These are phyloP conservation scores for Syngnathus rostellatus DNA, from an alignment of 2,797 vertebrate species.

Conservation along the genomic window DNA sequence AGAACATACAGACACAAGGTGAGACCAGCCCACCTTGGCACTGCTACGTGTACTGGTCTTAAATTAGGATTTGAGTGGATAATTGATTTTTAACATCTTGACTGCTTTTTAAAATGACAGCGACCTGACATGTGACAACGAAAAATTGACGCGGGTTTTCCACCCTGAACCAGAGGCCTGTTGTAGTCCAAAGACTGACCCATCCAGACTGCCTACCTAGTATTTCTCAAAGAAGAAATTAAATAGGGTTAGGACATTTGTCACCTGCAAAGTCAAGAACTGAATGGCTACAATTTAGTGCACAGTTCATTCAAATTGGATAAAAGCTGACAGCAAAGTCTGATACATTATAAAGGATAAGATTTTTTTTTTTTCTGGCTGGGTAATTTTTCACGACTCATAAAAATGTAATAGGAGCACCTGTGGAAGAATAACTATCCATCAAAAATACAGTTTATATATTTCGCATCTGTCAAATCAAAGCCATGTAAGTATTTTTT, in stretches of 20 bases:
- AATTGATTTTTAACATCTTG: not conserved
- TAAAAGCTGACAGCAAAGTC: not conserved
- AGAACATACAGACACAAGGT: conserved; percentile 4
- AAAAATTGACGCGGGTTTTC: no score
- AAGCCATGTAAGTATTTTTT: not conserved
- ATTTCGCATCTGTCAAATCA: not conserved
- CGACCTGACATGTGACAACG: no score
- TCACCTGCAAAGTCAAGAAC: not conserved
- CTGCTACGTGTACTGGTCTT: not conserved
- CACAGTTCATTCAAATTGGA: not conserved
- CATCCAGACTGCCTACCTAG: no score
- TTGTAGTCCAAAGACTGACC: no score
- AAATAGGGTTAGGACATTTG: not conserved
- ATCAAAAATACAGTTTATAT: not conserved
- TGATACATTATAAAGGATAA: not conserved
- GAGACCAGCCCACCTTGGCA: conserved; percentile 10
- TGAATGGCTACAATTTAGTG: not conserved
- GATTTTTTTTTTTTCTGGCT: not conserved
- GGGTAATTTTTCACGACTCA: not conserved
- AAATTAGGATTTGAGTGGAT: not conserved
- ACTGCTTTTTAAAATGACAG: not conserved
- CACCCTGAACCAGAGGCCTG: no score
- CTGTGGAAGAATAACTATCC: not conserved
- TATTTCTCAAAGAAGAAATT: not conserved
- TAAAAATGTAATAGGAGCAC: not conserved